Evolutionary conservation across 2,113 vertebrate species (phyloP).

Genomic region (Takifugu flavidus): DNA sequence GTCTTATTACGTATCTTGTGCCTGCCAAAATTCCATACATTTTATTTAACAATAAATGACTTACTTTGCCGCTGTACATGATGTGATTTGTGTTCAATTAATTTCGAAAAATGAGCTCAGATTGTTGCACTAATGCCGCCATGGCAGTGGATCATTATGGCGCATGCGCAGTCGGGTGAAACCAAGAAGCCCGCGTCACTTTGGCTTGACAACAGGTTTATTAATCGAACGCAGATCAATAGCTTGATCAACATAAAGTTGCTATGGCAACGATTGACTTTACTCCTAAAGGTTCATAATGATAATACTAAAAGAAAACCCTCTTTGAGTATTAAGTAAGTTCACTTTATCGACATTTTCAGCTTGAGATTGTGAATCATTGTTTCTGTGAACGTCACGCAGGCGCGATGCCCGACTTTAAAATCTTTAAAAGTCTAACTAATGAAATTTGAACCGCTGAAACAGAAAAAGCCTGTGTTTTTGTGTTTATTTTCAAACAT

Average conservation of each 20-base stretch:
- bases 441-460: too few relatives aligned
- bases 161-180: constrained; percentile 61
- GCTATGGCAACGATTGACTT: constrained; percentile 16
- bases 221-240: constrained; percentile 41
- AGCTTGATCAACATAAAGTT: constrained; percentile 27
- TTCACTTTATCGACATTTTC: too few relatives aligned
- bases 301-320: background rate
- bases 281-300: background rate
- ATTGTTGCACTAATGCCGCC: constrained; percentile 55
- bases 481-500: too few relatives aligned
- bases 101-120: constrained; percentile 3
- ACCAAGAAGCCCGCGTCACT: constrained; percentile 64
- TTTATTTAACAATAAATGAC: background rate
- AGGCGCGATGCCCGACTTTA: too few relatives aligned
- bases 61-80: constrained; percentile 72
- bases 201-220: constrained; percentile 62
- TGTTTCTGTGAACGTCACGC: too few relatives aligned
- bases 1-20: too few relatives aligned
- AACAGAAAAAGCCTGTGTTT: too few relatives aligned
- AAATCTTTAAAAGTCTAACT: too few relatives aligned
- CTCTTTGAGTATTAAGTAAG: too few relatives aligned
- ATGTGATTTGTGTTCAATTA: background rate
- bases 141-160: constrained; percentile 28
- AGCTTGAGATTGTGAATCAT: too few relatives aligned
- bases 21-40: too few relatives aligned